phyloP scores from a whole-genome alignment of 2,888 invertebrate species.

The Epirrhoe tristata region DNA sequence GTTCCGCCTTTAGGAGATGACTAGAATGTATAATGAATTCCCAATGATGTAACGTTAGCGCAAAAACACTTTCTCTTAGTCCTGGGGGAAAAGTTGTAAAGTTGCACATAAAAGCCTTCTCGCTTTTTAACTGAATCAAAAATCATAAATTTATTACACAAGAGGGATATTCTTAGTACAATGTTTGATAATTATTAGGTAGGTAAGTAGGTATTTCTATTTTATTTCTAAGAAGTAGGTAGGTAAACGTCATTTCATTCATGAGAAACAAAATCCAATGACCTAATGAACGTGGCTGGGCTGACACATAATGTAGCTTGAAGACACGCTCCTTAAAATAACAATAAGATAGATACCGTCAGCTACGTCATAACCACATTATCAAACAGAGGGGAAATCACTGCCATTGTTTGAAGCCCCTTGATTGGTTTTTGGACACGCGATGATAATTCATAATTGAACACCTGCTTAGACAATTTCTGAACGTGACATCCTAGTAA shows the following conservation, averaged over 20 bases:
- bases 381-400: constrained; percentile 5
- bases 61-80: constrained; percentile 36
- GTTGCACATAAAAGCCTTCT: no score
- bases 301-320: not conserved
- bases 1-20: constrained; percentile 39
- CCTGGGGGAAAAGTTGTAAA: no score
- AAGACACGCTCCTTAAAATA: not conserved
- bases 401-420: constrained; percentile 14
- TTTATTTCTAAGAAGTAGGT: no score
- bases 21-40: constrained; percentile 50
- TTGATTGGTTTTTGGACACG: constrained; percentile 6
- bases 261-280: no score
- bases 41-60: constrained; percentile 42
- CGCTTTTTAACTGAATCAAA: no score
- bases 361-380: constrained; percentile 9
- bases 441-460: constrained; percentile 1
- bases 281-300: not conserved
- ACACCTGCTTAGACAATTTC: no score
- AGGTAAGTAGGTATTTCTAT: no score
- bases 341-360: constrained; percentile 9
- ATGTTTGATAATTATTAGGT: no score
- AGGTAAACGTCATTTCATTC: no score
- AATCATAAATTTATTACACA: no score
- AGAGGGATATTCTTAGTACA: no score
- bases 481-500: no score